Percentiles rank a stretch among this genome's conserved stretches.
Evolutionary conservation across 2,888 invertebrate species (phyloP).

Genomic region (Lochmaea crataegi): DNA sequence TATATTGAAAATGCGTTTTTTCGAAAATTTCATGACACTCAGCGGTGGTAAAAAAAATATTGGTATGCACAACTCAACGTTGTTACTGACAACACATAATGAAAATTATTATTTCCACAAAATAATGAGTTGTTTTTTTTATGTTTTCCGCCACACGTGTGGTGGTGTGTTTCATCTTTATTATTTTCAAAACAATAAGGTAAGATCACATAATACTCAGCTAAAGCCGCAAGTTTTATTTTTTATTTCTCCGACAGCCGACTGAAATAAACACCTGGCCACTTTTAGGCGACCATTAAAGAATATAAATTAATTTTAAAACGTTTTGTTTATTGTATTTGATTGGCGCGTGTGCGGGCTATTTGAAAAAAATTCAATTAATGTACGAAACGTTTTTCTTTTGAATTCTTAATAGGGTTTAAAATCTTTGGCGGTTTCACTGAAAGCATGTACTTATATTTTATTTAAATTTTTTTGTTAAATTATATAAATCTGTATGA

Average conservation of each 20-base stretch:
- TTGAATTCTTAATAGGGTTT: neutral
- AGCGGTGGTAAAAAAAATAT: too few relatives aligned
- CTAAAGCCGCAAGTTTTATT: neutral
- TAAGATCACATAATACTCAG: neutral
- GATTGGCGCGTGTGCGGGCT: slow-evolving; percentile 13
- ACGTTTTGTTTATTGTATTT: neutral
- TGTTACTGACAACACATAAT: too few relatives aligned
- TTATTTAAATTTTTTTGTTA: too few relatives aligned
- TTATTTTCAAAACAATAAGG: slow-evolving; percentile 1
- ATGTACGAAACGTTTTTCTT: neutral
- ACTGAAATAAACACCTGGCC: slow-evolving; percentile 1
- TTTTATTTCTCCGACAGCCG: slow-evolving; percentile 1
- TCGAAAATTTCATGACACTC: too few relatives aligned
- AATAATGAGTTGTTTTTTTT: neutral
- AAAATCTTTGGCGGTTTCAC: neutral
- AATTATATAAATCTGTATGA: too few relatives aligned
- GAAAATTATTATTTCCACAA: neutral
- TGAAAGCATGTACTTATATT: neutral
- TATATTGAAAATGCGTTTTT: too few relatives aligned
- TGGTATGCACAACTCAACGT: too few relatives aligned
- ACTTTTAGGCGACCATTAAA: neutral
- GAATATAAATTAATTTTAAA: slow-evolving; percentile 7
- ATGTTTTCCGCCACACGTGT: neutral
- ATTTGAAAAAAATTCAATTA: slow-evolving; percentile 9
- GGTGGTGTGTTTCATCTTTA: neutral